Evolutionary conservation across 2,113 vertebrate species (phyloP).

Genomic region (Lonchura striata): DNA sequence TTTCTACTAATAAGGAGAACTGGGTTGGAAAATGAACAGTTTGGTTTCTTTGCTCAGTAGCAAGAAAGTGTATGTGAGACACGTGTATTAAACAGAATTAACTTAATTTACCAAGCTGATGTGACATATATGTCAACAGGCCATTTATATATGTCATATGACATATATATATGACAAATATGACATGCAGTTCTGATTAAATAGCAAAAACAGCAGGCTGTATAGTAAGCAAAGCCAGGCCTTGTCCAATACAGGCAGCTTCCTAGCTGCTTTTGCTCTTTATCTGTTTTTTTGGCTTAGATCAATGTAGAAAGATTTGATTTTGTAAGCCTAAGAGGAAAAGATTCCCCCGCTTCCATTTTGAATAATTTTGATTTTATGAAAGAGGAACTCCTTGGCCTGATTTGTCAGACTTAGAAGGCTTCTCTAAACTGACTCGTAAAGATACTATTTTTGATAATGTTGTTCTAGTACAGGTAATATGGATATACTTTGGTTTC

Average conservation of each 20-base stretch:
- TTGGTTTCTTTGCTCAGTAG: not conserved
- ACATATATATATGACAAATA: not conserved
- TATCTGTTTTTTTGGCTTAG: not conserved
- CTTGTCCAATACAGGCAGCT: not conserved
- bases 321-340: not conserved
- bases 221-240: not conserved
- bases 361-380: not conserved
- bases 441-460: not conserved
- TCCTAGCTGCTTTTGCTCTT: not conserved
- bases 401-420: not conserved
- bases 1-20: not conserved
- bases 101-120: not conserved
- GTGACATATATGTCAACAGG: too few relatives aligned
- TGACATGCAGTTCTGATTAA: not conserved
- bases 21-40: rapidly evolving
- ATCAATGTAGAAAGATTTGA: not conserved
- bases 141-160: too few relatives aligned
- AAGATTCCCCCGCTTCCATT: not conserved
- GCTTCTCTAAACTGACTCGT: not conserved
- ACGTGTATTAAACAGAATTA: not conserved
- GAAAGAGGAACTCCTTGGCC: not conserved
- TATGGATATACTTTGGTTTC: not conserved
- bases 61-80: not conserved
- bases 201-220: not conserved
- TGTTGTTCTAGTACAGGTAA: not conserved